Base-by-base conservation (phyloP, 2,888 invertebrate species). In the Caradrina kadenii region DNA sequence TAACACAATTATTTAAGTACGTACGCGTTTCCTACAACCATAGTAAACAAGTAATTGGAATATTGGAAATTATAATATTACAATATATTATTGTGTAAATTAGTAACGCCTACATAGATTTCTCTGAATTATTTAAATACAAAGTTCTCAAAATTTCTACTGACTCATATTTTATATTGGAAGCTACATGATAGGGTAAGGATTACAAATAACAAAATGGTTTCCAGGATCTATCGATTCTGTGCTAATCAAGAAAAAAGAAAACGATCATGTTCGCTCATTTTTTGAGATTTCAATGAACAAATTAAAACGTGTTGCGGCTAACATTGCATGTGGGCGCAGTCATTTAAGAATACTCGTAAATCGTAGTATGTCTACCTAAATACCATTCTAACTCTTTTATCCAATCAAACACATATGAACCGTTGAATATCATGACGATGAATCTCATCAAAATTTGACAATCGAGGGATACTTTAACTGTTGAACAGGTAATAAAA, bases 251-350 rank as follows among this genome's bases (percentile, higher is more conserved):
- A 39, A 3, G 26, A 26, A 54, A 11, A 52, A 45, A 54, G 26
- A 48, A 17, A 53, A 42, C 13, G 54, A 54, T 48, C 39, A 10
- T 48, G 39, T 39, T 39, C 35, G 45, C n/a, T 55, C 15, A 48
- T 56, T 48, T 50, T 61, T 63, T 63, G 21, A 48, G 52, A 55
- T 55, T 55, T 59, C 45, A 54, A 39, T 60, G 48, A 55, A 76
- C n/a, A 56, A 39, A 69, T 55, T 49, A 50, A 64, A 50, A 59
- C 13, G 11, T 53, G 13, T 45, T 63, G 48, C 53, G 54, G 19
- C 22, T 22, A 54, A 65, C 48, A 19, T 71, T 71, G 72, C 59
- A 76, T 59, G 77, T 71, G 75, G 77, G 75, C 72, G 75, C 56
- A 48, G 19, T 54, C 49, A 42, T 58, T 45, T 48, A 54, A 60